Evolutionary conservation across 2,797 vertebrate genomes (phyloP), one percentile per base, ranked within the genome.

Genomic region (Pachyuromys duprasi): DNA sequence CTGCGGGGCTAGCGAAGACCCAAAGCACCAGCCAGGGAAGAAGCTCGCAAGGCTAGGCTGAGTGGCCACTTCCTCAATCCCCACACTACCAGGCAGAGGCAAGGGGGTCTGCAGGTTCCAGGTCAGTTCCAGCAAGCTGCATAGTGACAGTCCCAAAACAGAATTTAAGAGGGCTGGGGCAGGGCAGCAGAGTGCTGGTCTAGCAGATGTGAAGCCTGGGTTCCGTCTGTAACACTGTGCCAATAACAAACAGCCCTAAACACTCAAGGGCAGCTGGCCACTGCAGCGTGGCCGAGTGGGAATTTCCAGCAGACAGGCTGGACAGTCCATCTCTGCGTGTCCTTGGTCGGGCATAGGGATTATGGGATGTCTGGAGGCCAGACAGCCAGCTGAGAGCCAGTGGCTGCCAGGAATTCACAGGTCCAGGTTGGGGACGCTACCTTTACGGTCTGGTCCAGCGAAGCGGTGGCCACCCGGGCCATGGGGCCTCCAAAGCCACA

Each of bases 361-460:
- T 83, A 87, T 8, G 62, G 69, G 55, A 45, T 22, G 65, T 75
- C 92, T 81, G 75, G 67, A 92, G 45, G 20, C 0, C 57, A 42
- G 24, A 60, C 36, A 42, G 86, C 86, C 26, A 67, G 45, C 22
- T 78, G 45, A 89, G 75, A 7, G 3, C 72, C 62, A 63, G 74
- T 6, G 15, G 60, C 69, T 18, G 74, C 60, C 60, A 33, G 57
- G 39, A 63, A 45, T 24, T 28, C 60, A 39, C 13, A 8, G 18
- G n/a, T 55, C 57, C 0, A 0, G 33, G 24, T 8, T n/a, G 11
- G 1, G 6, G 0, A 1, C 0, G 82, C 95, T 96, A 99, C 99
- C 99, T 99, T 99, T 3, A 99, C 99, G 0, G 99, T 99, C 97
- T 99, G 99, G 98, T 99, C 99, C 63, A 99, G 98, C 2, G 99